These are phyloP conservation scores for Scaptomyza parva DNA, from an alignment of 2,888 invertebrate species.

Conservation along the genomic window DNA sequence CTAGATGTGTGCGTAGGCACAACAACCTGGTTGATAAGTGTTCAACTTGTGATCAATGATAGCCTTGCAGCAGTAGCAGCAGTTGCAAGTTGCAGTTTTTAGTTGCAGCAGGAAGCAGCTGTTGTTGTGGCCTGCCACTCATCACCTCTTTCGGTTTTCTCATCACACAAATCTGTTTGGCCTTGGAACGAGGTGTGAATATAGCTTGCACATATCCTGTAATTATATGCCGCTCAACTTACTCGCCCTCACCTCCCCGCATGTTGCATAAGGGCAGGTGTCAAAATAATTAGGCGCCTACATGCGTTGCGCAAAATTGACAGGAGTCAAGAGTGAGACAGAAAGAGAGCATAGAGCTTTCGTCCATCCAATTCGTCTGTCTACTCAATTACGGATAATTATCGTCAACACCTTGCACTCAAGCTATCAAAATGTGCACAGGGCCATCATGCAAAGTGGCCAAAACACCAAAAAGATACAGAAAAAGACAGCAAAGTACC, in stretches of 20 bases:
- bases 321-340: neutral
- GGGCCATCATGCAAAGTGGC: conserved; percentile 80
- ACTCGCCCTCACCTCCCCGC: conserved; percentile 7
- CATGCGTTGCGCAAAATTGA: conserved; percentile 10
- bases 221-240: conserved; percentile 64
- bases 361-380: conserved; percentile 16
- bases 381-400: conserved; percentile 73
- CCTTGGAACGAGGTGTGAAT: conserved; percentile 70
- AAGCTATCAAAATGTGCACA: conserved; percentile 75
- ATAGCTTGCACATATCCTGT: conserved; percentile 59
- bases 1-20: conserved; percentile 50
- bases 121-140: conserved; percentile 41
- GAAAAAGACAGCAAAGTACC: conserved; percentile 11
- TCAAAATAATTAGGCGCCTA: conserved; percentile 81
- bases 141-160: conserved; percentile 21
- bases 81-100: neutral
- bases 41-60: conserved; percentile 5
- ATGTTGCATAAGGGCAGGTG: conserved; percentile 60
- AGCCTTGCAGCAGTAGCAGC: conserved; percentile 31
- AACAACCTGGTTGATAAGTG: conserved; percentile 64
- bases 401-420: conserved; percentile 79
- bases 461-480: conserved; percentile 12
- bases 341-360: conserved; percentile 31
- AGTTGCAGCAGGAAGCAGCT: conserved; percentile 61
- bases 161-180: conserved; percentile 59